Evolutionary conservation across 2,113 vertebrate genomes (phyloP).

Genomic region (Sturnira hondurensis): DNA sequence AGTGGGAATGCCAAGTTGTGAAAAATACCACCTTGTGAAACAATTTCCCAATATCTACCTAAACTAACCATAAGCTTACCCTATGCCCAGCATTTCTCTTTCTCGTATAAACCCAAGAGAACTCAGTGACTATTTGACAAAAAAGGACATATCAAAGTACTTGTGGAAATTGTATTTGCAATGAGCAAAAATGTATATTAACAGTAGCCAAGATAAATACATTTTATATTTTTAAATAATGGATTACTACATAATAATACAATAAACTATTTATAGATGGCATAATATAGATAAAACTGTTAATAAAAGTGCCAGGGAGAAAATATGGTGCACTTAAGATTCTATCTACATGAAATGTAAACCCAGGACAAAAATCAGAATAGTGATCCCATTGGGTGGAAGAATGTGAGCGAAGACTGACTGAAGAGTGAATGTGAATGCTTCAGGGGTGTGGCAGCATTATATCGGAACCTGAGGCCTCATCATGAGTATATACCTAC

Average conservation of each 20-base stretch:
- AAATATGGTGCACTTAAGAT: not conserved
- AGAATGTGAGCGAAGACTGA: no score
- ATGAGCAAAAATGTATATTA: not conserved
- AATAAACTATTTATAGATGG: not conserved
- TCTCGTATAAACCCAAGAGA: not conserved
- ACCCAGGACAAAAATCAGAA: not conserved
- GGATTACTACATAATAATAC: not conserved
- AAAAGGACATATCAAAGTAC: not conserved
- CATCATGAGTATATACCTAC: not conserved
- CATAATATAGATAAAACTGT: not conserved
- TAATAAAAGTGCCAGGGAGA: not conserved
- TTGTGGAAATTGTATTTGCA: not conserved
- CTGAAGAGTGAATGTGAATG: rapidly evolving
- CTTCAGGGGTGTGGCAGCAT: rapidly evolving
- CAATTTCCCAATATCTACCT: not conserved
- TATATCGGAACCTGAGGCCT: not conserved
- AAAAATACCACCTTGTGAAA: not conserved
- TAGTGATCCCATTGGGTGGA: not conserved
- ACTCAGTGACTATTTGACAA: not conserved
- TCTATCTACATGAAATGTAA: not conserved
- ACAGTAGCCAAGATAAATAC: not conserved
- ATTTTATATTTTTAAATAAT: not conserved
- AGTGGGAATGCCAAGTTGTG: not conserved
- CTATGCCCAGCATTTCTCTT: not conserved
- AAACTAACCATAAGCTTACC: not conserved